Base-by-base conservation (phyloP, 2,113 vertebrate genomes). In the Rhagologus leucostigma region DNA sequence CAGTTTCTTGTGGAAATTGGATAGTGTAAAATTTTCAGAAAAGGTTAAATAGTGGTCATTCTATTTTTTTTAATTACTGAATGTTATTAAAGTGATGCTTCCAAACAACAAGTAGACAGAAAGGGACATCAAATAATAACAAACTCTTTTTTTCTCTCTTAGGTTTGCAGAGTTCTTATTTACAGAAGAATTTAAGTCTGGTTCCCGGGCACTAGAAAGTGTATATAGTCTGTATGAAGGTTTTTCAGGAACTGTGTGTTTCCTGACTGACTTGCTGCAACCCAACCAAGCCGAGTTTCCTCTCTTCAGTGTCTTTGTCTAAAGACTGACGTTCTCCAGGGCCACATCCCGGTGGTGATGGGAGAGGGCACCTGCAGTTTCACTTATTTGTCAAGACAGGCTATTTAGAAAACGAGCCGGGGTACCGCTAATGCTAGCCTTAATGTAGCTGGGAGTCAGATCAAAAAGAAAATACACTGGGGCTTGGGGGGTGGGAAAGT, bases 101-200 rank as follows among this genome's bases (percentile, higher is more conserved):
- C 57, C 29, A 76, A 73, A 64, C 30, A 80, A 46, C 13, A 81
- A 60, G 23, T 41, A 69, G 37, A 76, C 16, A 20, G 16, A 53
- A 14, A 75, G 26, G 6, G 19, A 78, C 37, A 41, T 33, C 49
- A 70, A 87, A 42, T 80, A 70, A 55, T 87, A 87, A 95, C 39
- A 63, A 69, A 33, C 27, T 70, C 12, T n/a, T 84, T 81, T 85
- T 55, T 41, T 44, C 20, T 89, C 59, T 95, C 78, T 76, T 92
- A 99, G 98, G 98, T 99, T 99, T 98, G 98, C 98, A 50, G 98
- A 99, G 90, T 99, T 99, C 96, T 97, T 99, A 96, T 99, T 98
- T 97, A 98, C 98, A 5, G 98, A 99, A 91, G 98, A 99, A 96
- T 99, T 99, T 95, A 99, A 99, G 91, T 95, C 97, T 20, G 98